phyloP scores from a whole-genome alignment of 2,888 invertebrate species.

The Agriopis marginaria region DNA sequence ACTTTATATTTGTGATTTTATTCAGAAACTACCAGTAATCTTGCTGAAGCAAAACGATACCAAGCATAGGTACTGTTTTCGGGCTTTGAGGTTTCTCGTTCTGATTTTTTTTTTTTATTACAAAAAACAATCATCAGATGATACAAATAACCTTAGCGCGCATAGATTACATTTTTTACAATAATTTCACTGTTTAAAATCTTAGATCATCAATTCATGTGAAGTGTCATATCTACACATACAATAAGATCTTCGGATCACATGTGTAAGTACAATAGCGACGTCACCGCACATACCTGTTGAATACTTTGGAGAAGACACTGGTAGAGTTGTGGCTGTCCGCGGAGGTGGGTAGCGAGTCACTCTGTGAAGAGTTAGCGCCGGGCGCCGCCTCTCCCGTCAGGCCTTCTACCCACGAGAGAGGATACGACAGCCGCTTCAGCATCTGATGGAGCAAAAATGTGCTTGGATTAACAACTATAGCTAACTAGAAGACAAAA shows the following conservation, averaged over 20 bases:
- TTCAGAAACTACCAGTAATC: too few species aligned
- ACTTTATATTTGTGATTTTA: too few species aligned
- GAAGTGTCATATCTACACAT: constrained; percentile 31
- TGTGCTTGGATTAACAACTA: constrained; percentile 6
- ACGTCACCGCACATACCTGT: constrained; percentile 87
- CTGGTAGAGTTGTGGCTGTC: constrained; percentile 89
- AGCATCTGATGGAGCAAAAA: constrained; percentile 89
- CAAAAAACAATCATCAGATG: too few species aligned
- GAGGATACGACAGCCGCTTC: constrained; percentile 95
- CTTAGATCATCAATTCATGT: background rate
- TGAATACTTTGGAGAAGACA: constrained; percentile 96
- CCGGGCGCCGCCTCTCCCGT: constrained; percentile 90
- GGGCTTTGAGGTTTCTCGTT: too few species aligned
- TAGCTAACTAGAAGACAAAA: background rate
- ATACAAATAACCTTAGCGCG: too few species aligned
- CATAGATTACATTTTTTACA: background rate
- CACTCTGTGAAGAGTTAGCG: constrained; percentile 77
- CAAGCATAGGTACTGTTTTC: too few species aligned
- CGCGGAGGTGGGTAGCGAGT: constrained; percentile 86
- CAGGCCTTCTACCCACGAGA: constrained; percentile 96
- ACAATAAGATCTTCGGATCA: background rate
- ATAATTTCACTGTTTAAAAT: background rate
- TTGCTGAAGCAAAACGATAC: too few species aligned
- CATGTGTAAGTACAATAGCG: background rate
- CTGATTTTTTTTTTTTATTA: too few species aligned